Conservation (phyloP, 2,888 invertebrate genomes). For the Terebella lapidaria region DNA sequence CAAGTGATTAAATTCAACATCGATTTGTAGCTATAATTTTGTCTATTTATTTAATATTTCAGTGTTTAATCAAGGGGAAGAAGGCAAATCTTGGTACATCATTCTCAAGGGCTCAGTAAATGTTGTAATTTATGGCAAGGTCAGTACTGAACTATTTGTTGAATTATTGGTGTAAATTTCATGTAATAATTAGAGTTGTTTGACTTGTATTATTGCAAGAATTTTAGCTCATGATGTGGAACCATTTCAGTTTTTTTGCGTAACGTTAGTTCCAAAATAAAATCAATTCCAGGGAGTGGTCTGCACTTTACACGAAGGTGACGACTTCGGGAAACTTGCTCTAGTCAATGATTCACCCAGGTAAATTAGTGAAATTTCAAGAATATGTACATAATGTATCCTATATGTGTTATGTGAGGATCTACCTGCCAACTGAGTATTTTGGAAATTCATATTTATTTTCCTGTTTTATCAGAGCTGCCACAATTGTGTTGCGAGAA, state of each 20-base stretch:
- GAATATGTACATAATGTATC: not conserved
- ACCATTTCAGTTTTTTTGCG: too few species aligned
- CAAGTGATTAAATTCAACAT: not conserved
- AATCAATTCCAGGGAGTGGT: slow-evolving; percentile 63
- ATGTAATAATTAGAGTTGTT: too few species aligned
- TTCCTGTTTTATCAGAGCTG: too few species aligned
- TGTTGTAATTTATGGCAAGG: slow-evolving; percentile 76
- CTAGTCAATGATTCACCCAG: slow-evolving; percentile 79
- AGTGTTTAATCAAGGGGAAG: slow-evolving; percentile 82
- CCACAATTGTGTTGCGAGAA: slow-evolving; percentile 74
- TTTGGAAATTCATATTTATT: too few species aligned
- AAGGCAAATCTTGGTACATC: slow-evolving; percentile 80
- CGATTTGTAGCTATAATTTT: too few species aligned
- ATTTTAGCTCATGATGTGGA: not conserved
- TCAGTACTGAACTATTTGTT: too few species aligned
- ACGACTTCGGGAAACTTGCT: slow-evolving; percentile 82
- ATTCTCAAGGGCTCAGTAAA: slow-evolving; percentile 77
- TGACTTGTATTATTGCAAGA: not conserved
- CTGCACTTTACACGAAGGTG: slow-evolving; percentile 74
- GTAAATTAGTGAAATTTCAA: slow-evolving; percentile 47
- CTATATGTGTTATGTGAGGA: not conserved
- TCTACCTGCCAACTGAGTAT: too few species aligned
- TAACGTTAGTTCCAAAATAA: too few species aligned
- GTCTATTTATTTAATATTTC: too few species aligned
- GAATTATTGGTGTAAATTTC: too few species aligned